Evolutionary conservation across 2,888 invertebrate genomes (phyloP).

Genomic region (Endomychus coccineus): DNA sequence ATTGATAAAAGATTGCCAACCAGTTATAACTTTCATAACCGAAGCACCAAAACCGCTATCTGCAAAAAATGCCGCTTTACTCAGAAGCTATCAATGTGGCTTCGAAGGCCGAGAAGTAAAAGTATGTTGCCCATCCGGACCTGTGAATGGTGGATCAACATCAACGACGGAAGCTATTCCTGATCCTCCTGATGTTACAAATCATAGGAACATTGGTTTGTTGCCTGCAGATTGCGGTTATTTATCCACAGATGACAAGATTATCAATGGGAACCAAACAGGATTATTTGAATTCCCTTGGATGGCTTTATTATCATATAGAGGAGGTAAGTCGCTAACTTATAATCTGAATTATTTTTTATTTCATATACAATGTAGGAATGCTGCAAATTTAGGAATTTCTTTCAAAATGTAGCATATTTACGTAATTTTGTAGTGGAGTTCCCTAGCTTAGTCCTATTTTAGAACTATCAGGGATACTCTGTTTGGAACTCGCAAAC

Average conservation of each 20-base stretch:
- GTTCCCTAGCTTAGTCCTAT: too few relatives aligned
- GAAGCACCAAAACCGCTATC: slow-evolving; percentile 22
- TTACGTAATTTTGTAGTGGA: too few relatives aligned
- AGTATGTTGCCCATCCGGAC: slow-evolving; percentile 18
- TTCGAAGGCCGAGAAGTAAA: slow-evolving; percentile 36
- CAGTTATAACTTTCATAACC: slow-evolving; percentile 20
- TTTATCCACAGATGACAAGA: slow-evolving; percentile 44
- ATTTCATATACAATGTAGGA: too few relatives aligned
- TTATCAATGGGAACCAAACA: slow-evolving; percentile 56
- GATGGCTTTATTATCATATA: slow-evolving; percentile 65
- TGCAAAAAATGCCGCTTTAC: slow-evolving; percentile 10
- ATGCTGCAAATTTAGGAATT: too few relatives aligned
- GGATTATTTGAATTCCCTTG: slow-evolving; percentile 62
- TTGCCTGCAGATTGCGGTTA: slow-evolving; percentile 50
- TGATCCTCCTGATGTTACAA: slow-evolving; percentile 37
- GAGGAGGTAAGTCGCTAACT: slow-evolving; percentile 24
- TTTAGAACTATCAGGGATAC: too few relatives aligned
- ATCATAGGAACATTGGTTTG: slow-evolving; percentile 37
- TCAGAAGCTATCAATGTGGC: slow-evolving; percentile 36
- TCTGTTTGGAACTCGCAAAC: too few relatives aligned
- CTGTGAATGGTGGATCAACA: slow-evolving; percentile 2
- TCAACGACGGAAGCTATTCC: slow-evolving; percentile 4
- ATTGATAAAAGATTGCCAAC: slow-evolving; percentile 27
- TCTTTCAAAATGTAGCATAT: too few relatives aligned
- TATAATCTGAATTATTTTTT: too few relatives aligned